Percentiles rank a stretch among this genome's conserved stretches.
These are phyloP conservation scores for Melanotaenia boesemani DNA, from an alignment of 2,797 vertebrate species.

Conservation along the genomic window DNA sequence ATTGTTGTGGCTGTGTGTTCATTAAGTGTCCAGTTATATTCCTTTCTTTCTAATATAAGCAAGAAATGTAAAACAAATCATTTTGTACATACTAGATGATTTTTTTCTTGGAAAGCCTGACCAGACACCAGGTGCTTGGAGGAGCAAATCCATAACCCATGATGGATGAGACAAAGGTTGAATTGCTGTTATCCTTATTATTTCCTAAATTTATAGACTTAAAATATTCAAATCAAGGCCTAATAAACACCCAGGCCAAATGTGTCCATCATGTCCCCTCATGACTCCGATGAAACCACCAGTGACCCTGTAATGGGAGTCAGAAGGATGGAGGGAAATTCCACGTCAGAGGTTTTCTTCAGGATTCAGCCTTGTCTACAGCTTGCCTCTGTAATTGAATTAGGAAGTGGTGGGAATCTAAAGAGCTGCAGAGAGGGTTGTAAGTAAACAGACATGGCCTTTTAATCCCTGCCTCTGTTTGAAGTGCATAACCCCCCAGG, in stretches of 20 bases:
- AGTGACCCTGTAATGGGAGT: conserved; percentile 44
- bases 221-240: conserved; percentile 28
- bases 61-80: conserved; percentile 34
- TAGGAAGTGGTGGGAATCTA: conserved; percentile 78
- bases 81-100: conserved; percentile 15
- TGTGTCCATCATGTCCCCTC: conserved; percentile 29
- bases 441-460: conserved; percentile 80
- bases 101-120: conserved; percentile 33
- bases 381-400: conserved; percentile 76
- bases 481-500: conserved; percentile 67
- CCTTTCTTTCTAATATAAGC: conserved; percentile 29
- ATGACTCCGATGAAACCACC: conserved; percentile 46
- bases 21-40: conserved; percentile 14
- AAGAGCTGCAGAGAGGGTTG: conserved; percentile 77
- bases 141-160: conserved; percentile 3
- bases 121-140: conserved; percentile 49
- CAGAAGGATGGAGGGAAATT: conserved; percentile 61
- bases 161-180: conserved; percentile 35
- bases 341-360: no score
- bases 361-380: conserved; percentile 60
- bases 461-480: conserved; percentile 74
- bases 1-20: no score
- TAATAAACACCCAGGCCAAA: conserved; percentile 22
- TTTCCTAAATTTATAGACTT: conserved; percentile 28
- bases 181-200: conserved; percentile 30